phyloP scores from a whole-genome alignment of 2,797 vertebrate genomes.

The Dryobates pubescens region DNA sequence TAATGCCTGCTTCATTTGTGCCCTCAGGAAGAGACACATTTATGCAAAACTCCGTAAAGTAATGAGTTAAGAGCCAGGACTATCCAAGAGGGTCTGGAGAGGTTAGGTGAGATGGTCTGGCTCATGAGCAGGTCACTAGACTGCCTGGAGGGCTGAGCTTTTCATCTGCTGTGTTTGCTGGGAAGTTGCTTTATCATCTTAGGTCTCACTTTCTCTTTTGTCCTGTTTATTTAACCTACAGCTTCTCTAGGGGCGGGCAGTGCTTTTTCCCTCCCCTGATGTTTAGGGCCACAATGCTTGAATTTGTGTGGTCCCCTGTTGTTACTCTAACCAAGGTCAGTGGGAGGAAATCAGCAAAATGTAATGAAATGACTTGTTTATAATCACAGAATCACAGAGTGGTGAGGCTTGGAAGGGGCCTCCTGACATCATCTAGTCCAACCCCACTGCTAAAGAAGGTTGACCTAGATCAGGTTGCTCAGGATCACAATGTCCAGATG shows the following conservation, averaged over 20 bases:
- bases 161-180: not conserved
- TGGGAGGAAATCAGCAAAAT: not conserved
- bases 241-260: not conserved
- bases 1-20: not conserved
- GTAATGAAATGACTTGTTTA: not conserved
- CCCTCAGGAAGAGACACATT: not conserved
- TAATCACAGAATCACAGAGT: no score
- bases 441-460: no score
- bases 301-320: not conserved
- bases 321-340: not conserved
- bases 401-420: no score
- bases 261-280: fast-evolving
- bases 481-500: no score
- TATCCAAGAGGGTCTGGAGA: not conserved
- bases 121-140: not conserved
- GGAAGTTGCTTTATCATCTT: not conserved
- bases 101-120: not conserved
- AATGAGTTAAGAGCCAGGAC: not conserved
- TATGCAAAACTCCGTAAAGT: not conserved
- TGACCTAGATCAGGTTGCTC: no score
- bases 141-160: not conserved
- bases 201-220: not conserved
- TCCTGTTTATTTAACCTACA: not conserved
- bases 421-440: no score
- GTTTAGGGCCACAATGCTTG: not conserved